These are phyloP conservation scores for Trissolcus japonicus DNA, from an alignment of 2,888 invertebrate species.

Conservation along the genomic window DNA sequence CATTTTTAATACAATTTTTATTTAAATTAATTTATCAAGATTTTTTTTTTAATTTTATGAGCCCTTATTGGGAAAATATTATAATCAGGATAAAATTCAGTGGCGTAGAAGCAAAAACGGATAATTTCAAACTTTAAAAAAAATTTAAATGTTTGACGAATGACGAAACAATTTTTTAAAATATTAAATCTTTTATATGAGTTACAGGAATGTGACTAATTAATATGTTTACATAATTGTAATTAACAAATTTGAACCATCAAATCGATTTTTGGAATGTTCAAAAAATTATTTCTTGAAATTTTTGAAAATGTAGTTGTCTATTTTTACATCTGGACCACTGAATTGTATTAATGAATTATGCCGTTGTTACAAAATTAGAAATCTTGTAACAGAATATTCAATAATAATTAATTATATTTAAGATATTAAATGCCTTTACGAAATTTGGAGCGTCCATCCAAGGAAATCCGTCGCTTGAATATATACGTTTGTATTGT, in stretches of 20 bases:
- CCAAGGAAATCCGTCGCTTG: constrained; percentile 4
- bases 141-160: background rate
- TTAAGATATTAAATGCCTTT: background rate
- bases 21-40: background rate
- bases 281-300: no score
- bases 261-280: no score
- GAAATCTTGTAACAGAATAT: background rate
- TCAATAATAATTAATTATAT: background rate
- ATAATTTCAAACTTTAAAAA: background rate
- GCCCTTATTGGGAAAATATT: no score
- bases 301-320: no score
- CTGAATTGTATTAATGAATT: background rate
- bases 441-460: background rate
- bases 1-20: background rate
- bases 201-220: no score
- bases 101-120: background rate
- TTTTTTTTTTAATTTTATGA: background rate
- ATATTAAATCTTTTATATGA: no score
- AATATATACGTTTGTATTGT: background rate
- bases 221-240: no score
- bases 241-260: no score
- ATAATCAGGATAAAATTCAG: no score
- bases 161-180: no score
- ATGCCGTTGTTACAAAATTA: background rate
- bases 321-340: no score